phyloP scores from a whole-genome alignment of 2,888 invertebrate species.

The Coremacera marginata region DNA sequence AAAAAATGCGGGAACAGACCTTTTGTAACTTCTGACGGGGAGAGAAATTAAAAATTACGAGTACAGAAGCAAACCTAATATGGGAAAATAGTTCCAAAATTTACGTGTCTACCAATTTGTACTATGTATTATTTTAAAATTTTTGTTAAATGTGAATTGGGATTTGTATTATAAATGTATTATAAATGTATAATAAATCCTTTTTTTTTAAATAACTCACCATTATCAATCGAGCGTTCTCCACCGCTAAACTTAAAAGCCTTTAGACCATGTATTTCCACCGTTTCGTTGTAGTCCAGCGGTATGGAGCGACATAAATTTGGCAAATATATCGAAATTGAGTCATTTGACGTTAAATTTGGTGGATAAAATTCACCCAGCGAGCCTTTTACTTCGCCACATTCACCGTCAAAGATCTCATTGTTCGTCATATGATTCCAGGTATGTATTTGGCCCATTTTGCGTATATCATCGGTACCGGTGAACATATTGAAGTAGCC shows the following conservation, averaged over 20 bases:
- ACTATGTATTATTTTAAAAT: no score
- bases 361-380: constrained; percentile 86
- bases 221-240: constrained; percentile 77
- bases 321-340: constrained; percentile 78
- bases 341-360: constrained; percentile 72
- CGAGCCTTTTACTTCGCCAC: constrained; percentile 78
- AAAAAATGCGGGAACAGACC: no score
- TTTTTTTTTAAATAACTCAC: constrained; percentile 64
- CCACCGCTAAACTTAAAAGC: constrained; percentile 79
- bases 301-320: constrained; percentile 81
- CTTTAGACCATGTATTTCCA: constrained; percentile 72
- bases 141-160: no score
- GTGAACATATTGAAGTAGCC: constrained; percentile 84
- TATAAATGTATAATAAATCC: no score
- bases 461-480: constrained; percentile 73
- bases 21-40: no score
- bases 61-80: no score
- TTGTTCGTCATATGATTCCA: constrained; percentile 80
- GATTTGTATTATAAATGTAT: no score
- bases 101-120: no score
- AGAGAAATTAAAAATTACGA: no score
- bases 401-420: constrained; percentile 70
- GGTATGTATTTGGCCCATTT: constrained; percentile 77
- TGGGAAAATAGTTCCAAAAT: no score
- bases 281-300: constrained; percentile 75